Evolutionary conservation across 2,888 invertebrate species (phyloP), one percentile per base, ranked within the genome.

Genomic region (Chloroclystis v-ata): DNA sequence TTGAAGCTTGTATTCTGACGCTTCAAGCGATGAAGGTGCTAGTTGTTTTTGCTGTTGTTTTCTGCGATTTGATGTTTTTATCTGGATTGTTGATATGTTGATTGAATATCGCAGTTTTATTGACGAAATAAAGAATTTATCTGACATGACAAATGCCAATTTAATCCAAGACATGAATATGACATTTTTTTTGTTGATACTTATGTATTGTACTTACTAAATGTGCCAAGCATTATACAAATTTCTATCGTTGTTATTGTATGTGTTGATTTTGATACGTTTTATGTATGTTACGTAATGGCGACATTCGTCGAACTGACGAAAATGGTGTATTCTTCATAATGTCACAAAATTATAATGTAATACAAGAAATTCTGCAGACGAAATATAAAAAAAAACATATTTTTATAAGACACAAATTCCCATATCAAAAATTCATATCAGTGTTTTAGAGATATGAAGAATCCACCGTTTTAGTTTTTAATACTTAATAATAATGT

Each of bases 51-150:
- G n/a, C n/a, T n/a, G n/a, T n/a, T n/a, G n/a, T n/a, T n/a, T n/a
- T n/a, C n/a, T n/a, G n/a, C n/a, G n/a, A n/a, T n/a, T n/a, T n/a
- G n/a, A n/a, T n/a, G n/a, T n/a, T n/a, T n/a, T n/a, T n/a, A n/a
- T n/a, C n/a, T n/a, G n/a, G n/a, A n/a, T n/a, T n/a, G n/a, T n/a
- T n/a, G n/a, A n/a, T n/a, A n/a, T n/a, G n/a, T n/a, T n/a, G n/a
- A n/a, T 20, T 20, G 20, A 4, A 20, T 20, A n/a, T n/a, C n/a
- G 20, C 20, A 20, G 5, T 20, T 20, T 20, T 20, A 20, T 5
- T 45, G 45, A 45, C 32, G 33, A 35, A 13, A 35, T 33, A 32
- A 14, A 13, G 32, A 33, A 33, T 33, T 33, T 33, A 33, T 10
- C 7, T 1, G 7, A 35, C 35, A 35, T 35, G 35, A 35, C 35